phyloP scores from a whole-genome alignment of 2,113 vertebrate species.

The Mobula hypostoma region DNA sequence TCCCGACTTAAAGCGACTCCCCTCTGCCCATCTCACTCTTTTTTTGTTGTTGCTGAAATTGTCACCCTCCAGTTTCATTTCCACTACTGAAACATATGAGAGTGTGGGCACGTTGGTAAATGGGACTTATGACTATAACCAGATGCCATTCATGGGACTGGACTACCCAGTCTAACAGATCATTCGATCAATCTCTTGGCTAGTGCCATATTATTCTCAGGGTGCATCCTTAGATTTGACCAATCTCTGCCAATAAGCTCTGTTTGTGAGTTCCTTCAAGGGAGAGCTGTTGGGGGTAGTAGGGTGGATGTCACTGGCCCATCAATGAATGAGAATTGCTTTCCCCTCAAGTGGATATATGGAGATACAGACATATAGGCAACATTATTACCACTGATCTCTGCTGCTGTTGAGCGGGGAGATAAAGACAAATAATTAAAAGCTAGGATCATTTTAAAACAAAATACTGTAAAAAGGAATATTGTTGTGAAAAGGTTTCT shows the following conservation, averaged over 20 bases:
- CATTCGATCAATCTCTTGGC: neutral
- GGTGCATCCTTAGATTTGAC: neutral
- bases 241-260: neutral
- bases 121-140: neutral
- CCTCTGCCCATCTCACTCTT: conserved; percentile 19
- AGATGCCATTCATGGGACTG: neutral
- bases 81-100: neutral
- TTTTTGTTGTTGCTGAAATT: neutral
- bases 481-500: neutral
- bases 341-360: no score
- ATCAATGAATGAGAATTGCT: neutral
- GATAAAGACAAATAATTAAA: neutral
- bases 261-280: neutral
- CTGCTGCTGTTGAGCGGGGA: neutral
- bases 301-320: neutral
- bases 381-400: neutral
- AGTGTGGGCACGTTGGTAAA: neutral
- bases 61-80: neutral
- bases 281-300: no score
- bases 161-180: neutral
- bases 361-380: neutral
- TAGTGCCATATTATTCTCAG: neutral
- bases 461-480: neutral
- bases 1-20: conserved; percentile 26
- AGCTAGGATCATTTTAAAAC: neutral